Evolutionary conservation across 2,888 invertebrate genomes (phyloP).

Genomic region (Ichneumoninae sp.): DNA sequence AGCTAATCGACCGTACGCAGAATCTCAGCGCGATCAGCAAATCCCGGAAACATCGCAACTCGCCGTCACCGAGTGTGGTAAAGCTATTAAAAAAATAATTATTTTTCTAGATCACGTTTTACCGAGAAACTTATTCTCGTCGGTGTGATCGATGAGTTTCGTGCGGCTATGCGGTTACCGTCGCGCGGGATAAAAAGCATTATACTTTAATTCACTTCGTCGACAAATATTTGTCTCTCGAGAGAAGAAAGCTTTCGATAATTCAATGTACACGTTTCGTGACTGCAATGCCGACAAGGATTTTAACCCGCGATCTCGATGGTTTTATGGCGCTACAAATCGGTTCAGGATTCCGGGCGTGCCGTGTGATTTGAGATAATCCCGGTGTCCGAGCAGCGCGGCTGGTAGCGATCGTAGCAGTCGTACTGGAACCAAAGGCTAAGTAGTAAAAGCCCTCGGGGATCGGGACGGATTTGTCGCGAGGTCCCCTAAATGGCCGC

Average conservation of each 20-base stretch:
- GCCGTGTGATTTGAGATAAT: slow-evolving; percentile 81
- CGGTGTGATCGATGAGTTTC: not conserved
- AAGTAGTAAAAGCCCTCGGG: slow-evolving; percentile 54
- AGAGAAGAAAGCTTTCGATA: not conserved
- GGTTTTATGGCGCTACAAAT: slow-evolving; percentile 81
- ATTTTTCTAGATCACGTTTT: not conserved
- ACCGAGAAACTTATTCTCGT: not conserved
- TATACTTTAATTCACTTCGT: not conserved
- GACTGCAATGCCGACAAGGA: slow-evolving; percentile 61
- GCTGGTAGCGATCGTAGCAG: not conserved
- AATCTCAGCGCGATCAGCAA: slow-evolving; percentile 1
- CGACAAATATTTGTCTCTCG: not conserved
- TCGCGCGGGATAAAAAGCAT: not conserved
- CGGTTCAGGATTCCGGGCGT: slow-evolving; percentile 81
- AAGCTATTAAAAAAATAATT: not conserved
- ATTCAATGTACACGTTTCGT: not conserved
- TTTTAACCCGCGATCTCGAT: slow-evolving; percentile 67
- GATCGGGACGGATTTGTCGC: slow-evolving; percentile 80
- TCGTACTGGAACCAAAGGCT: not conserved
- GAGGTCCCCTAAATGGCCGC: slow-evolving; percentile 80
- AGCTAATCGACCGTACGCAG: slow-evolving; percentile 10
- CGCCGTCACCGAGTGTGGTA: not conserved
- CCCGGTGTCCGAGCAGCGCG: slow-evolving; percentile 66
- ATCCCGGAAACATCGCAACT: not conserved
- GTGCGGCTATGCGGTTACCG: not conserved